Conservation (phyloP, 2,113 vertebrate species). For the Mungos mungo region DNA sequence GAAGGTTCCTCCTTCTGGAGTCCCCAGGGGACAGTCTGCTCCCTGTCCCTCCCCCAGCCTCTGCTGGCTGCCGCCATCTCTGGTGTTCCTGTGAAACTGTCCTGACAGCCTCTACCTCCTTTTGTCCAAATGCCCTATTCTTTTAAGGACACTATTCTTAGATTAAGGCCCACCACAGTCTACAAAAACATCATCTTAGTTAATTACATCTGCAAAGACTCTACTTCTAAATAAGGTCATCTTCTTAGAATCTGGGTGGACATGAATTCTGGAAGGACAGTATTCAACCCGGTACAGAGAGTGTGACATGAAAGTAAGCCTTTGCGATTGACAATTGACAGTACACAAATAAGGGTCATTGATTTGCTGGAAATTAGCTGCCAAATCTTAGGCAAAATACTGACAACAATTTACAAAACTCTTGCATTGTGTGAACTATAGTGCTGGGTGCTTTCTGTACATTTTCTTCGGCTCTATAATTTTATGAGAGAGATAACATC, state of each 20-base stretch:
- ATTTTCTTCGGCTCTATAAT: not conserved
- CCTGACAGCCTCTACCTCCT: not conserved
- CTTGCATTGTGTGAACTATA: not conserved
- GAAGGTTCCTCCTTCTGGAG: not conserved
- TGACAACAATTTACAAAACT: not conserved
- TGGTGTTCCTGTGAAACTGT: accelerated
- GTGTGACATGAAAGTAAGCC: not conserved
- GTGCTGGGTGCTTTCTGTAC: not conserved
- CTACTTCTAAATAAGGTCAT: not conserved
- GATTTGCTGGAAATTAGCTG: not conserved
- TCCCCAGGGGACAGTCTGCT: not conserved
- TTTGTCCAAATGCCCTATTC: not conserved
- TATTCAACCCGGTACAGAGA: not conserved
- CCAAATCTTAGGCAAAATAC: not conserved
- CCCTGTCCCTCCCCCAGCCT: accelerated
- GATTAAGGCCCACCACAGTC: not conserved
- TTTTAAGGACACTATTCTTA: not conserved
- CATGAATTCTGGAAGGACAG: not conserved
- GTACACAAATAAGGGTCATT: not conserved
- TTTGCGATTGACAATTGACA: not conserved
- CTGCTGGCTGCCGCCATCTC: accelerated
- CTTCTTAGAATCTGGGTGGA: not conserved
- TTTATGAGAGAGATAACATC: not conserved
- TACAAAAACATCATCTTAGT: not conserved
- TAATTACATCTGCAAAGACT: not conserved